Base-by-base conservation (phyloP, 2,888 invertebrate species). In the Smittia sp. region DNA sequence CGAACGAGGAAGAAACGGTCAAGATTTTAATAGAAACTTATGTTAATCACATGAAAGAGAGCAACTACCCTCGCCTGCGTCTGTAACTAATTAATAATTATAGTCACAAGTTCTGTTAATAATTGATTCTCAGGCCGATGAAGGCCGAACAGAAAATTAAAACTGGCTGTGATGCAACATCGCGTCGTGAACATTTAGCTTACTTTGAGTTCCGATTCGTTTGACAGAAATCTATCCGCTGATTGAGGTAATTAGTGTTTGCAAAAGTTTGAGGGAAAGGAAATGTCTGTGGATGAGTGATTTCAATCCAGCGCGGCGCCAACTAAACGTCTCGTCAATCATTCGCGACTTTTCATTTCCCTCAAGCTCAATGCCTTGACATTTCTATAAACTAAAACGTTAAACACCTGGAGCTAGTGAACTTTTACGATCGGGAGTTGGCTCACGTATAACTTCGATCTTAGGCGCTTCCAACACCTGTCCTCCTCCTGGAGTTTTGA, bases 401-500 rank as follows among this genome's bases (percentile, higher is more conserved):
- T 73, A 73, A 73, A 73, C 73, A 73, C 73, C 73, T 54, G 91
- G 91, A 54, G 86, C 88, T 76, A 92, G 81, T 0, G 94, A 94
- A 22, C 90, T 86, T 80, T 93, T 92, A 77, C 93, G 85, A 76
- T 89, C 88, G 46, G 84, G 84, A 77, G 85, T 84, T 1, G 90
- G 90, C 79, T 94, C 94, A 75, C 89, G 89, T 77, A 90, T 90
- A 32, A 95, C 93, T 81, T 94, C 94, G 79, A 95, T 93, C 82
- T 92, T 93, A 9, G 93, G 93, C 75, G 92, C 88, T 41, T 82
- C 82, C 46, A 73, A 65, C n/a, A 62, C 38, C 27, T 13, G 18
- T 73, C 73, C 73, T 1, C 63, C 72, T 41, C 82, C 83, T 0
- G 89, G 89, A 65, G 88, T 87, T 77, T 89, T 89, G 77, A 90